Percentiles rank a stretch among this genome's conserved stretches.
phyloP scores from a whole-genome alignment of 2,888 invertebrate genomes.

The Catocala sponsa region DNA sequence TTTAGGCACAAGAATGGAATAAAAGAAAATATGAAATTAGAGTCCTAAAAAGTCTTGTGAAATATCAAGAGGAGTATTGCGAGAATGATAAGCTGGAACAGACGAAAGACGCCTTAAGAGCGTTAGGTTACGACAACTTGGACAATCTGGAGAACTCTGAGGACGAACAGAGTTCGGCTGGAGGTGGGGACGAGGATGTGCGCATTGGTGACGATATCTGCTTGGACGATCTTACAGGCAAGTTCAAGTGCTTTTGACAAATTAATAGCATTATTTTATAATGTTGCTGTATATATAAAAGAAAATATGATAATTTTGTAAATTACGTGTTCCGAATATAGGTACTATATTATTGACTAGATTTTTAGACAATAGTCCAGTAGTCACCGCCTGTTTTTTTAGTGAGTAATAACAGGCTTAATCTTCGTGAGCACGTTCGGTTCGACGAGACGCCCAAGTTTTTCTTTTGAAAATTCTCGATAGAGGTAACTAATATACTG shows the following conservation, averaged over 20 bases:
- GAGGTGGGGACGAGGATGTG: constrained; percentile 87
- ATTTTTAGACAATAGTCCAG: too few relatives aligned
- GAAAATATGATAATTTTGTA: too few relatives aligned
- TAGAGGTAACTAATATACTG: too few relatives aligned
- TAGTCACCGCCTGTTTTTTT: too few relatives aligned
- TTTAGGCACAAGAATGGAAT: constrained; percentile 84
- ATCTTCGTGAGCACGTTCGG: too few relatives aligned
- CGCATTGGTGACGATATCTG: constrained; percentile 92
- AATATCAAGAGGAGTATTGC: constrained; percentile 86
- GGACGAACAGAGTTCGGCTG: constrained; percentile 81
- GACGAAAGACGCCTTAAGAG: constrained; percentile 82
- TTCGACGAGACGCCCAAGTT: too few relatives aligned
- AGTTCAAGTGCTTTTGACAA: not conserved
- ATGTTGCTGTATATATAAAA: too few relatives aligned
- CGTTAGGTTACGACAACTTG: constrained; percentile 76
- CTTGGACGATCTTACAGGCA: constrained; percentile 92
- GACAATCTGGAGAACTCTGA: constrained; percentile 84
- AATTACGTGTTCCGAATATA: too few relatives aligned
- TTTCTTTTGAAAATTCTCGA: too few relatives aligned
- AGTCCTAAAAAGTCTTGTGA: constrained; percentile 86
- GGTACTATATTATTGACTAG: too few relatives aligned
- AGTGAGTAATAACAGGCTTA: too few relatives aligned
- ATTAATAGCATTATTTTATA: too few relatives aligned
- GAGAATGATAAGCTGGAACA: constrained; percentile 85
- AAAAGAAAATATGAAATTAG: constrained; percentile 88